These are phyloP conservation scores for Noturus placidus DNA, from an alignment of 2,113 vertebrate genomes.

Conservation along the genomic window DNA sequence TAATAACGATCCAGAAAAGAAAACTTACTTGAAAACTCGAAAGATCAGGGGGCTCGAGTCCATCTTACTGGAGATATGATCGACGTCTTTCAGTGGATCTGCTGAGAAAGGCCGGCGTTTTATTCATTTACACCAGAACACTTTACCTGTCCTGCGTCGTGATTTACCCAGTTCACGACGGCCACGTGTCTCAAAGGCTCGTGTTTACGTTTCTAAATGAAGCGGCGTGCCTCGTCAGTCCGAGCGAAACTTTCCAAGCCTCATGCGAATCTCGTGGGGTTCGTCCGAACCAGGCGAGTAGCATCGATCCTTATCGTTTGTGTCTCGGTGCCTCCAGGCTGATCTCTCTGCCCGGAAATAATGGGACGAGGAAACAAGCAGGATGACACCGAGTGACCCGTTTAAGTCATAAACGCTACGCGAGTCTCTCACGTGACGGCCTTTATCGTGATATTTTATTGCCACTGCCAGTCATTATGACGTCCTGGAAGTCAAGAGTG, in stretches of 20 bases:
- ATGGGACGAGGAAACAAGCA: neutral
- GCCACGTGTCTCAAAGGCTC: neutral
- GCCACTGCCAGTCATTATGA: neutral
- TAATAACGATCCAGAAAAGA: neutral
- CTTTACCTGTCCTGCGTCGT: neutral
- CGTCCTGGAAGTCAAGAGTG: neutral
- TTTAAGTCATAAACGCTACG: neutral
- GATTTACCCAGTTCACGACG: neutral
- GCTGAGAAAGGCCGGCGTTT: no score
- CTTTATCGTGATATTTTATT: neutral
- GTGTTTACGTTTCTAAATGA: conserved; percentile 1
- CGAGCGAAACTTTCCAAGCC: neutral
- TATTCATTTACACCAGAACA: neutral
- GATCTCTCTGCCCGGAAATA: neutral
- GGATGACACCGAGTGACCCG: neutral
- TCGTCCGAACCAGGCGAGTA: neutral
- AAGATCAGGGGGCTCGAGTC: neutral
- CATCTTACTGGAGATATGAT: neutral
- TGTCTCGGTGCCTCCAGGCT: neutral
- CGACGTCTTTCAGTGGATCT: neutral
- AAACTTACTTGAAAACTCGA: neutral
- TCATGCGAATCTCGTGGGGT: neutral
- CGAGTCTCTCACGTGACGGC: neutral
- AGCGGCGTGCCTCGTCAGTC: neutral
- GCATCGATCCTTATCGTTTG: neutral